Evolutionary conservation across 1,140 invertebrate genomes (phyloP), one percentile per base, ranked within the genome.

Genomic region (Anagrus nilaparvatae): DNA sequence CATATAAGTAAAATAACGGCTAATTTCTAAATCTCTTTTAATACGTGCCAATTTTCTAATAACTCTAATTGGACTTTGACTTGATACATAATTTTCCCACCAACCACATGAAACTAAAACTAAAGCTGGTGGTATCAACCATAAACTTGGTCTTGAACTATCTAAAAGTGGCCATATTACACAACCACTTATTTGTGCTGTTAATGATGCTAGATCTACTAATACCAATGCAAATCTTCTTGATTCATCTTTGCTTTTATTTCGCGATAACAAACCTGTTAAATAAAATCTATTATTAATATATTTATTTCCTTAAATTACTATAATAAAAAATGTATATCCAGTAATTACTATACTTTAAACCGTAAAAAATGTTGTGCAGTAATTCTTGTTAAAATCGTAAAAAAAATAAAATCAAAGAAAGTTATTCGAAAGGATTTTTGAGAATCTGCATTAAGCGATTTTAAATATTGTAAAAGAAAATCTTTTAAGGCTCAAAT

Each of bases 11-110:
- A 88, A 94, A 56, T 95, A 95, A 38, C 90, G 72, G 1, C 84
- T 87, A 29, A 74, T 61, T 36, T 77, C 77, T 37, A 95, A 64
- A 47, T 85, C 77, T 32, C 92, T 84, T 56, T 89, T 90, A 16
- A 93, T 73, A 55, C 78, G 76, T 19, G 81, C 84, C 31, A 92
- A 63, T n/a, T 76, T 75, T 54, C 81, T 82, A 16, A 94, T 80
- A 32, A 89, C 72, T 31, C 76, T 75, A 43, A 90, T 75, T 1
- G 83, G 79, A 47, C 86, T 90, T 40, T 84, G 76, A 47, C 77
- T 75, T 19, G 86, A 85, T 0, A 92, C 87, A 57, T 89, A 97
- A 68, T 97, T 97, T 67, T 97, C 93, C 93, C 93, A 97, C 87
- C 90, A 97, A 18, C 87, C 84, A 20, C 89, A 77, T 3, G 91